Percentiles rank a stretch among this genome's conserved stretches.
These are phyloP conservation scores for Platyura marginata DNA, from an alignment of 1,140 invertebrate genomes.

Conservation along the genomic window DNA sequence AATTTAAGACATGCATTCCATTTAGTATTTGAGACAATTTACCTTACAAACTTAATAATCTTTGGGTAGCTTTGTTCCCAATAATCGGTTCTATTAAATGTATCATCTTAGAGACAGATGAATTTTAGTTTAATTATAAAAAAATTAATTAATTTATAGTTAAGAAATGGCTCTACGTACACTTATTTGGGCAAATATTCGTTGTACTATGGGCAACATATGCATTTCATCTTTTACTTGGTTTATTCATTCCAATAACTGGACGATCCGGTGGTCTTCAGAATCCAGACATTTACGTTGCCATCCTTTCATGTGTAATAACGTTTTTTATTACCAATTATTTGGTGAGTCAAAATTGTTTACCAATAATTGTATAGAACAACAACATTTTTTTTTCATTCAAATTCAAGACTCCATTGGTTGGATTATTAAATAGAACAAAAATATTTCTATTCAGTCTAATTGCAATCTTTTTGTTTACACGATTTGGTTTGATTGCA, in stretches of 20 bases:
- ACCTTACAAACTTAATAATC: too few species aligned
- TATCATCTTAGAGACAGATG: too few species aligned
- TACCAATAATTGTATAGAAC: too few species aligned
- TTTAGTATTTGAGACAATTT: too few species aligned
- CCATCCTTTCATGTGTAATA: conserved; percentile 16
- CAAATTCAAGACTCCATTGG: conserved; percentile 12
- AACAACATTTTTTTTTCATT: neutral
- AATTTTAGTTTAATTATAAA: too few species aligned
- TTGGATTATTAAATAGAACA: conserved; percentile 9
- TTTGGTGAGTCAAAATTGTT: conserved; percentile 20
- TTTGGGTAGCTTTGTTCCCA: too few species aligned
- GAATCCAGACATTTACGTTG: conserved; percentile 34
- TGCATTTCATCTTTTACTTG: conserved; percentile 9
- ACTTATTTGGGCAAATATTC: conserved; percentile 16
- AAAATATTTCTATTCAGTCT: conserved; percentile 5
- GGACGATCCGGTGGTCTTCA: conserved; percentile 33
- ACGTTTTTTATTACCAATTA: conserved; percentile 21
- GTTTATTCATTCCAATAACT: conserved; percentile 38
- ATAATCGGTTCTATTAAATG: too few species aligned
- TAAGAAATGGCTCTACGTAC: conserved; percentile 19
- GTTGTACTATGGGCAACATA: conserved; percentile 9
- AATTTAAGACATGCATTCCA: too few species aligned
- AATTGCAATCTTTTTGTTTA: conserved; percentile 9
- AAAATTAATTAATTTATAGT: too few species aligned
- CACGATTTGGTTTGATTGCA: conserved; percentile 12